Percentiles rank a stretch among this genome's conserved stretches.
phyloP scores from a whole-genome alignment of 2,797 vertebrate genomes.

The Dryobates pubescens region DNA sequence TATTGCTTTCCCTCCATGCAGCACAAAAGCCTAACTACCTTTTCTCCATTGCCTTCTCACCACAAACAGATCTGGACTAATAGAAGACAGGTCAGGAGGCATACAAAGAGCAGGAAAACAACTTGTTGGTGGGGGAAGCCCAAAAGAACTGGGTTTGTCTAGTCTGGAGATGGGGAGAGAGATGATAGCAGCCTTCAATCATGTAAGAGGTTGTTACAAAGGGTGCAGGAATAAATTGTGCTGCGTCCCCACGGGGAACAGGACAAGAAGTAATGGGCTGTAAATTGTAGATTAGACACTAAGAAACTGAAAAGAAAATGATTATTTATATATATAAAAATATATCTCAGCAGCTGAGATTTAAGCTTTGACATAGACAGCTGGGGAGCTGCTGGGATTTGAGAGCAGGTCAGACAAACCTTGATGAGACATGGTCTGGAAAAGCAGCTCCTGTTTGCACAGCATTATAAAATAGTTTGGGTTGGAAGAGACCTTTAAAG shows the following conservation, averaged over 20 bases:
- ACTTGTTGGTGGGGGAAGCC: too few relatives aligned
- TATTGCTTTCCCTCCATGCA: background rate
- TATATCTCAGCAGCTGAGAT: background rate
- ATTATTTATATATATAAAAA: too few relatives aligned
- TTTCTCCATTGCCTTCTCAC: background rate
- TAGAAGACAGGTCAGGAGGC: background rate
- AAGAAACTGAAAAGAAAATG: background rate
- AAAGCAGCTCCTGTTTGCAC: background rate
- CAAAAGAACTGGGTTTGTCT: background rate
- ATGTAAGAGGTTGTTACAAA: background rate
- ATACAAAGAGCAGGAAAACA: background rate
- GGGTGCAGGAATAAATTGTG: constrained; percentile 9
- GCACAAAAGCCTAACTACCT: background rate
- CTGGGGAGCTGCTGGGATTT: background rate
- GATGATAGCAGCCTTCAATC: background rate
- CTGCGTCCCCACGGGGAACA: background rate
- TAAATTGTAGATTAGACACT: constrained; percentile 17
- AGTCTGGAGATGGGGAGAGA: background rate
- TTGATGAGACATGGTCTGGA: background rate
- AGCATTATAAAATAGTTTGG: too few relatives aligned
- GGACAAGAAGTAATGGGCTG: constrained; percentile 30
- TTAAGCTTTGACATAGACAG: background rate
- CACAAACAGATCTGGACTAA: background rate
- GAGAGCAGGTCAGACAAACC: background rate
- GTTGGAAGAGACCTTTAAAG: too few relatives aligned